These are phyloP conservation scores for Holocentrus rufus DNA, from an alignment of 2,797 vertebrate genomes.

Conservation along the genomic window DNA sequence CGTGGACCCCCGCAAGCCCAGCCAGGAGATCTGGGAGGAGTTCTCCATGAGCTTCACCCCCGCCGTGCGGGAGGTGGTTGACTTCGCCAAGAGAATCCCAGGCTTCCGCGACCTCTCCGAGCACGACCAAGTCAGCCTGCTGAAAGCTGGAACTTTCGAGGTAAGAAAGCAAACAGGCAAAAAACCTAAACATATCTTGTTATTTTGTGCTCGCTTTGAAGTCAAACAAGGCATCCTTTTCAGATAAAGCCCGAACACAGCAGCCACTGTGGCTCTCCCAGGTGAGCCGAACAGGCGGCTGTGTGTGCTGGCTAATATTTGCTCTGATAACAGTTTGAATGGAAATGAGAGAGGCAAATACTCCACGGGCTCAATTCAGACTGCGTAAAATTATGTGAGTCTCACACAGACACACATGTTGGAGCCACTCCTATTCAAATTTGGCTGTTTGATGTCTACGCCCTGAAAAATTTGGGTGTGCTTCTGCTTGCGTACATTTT, in stretches of 20 bases:
- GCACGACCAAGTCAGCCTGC: slow-evolving; percentile 95
- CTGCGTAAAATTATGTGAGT: neutral
- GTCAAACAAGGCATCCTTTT: neutral
- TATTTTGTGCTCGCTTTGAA: slow-evolving; percentile 28
- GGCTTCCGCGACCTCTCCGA: slow-evolving; percentile 95
- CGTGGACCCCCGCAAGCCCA: slow-evolving; percentile 91
- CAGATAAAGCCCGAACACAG: slow-evolving; percentile 10
- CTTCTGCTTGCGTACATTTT: neutral
- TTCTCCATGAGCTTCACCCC: slow-evolving; percentile 98
- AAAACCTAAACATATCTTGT: neutral
- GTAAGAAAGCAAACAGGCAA: slow-evolving; percentile 73
- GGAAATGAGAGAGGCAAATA: slow-evolving; percentile 22
- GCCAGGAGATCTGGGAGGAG: slow-evolving; percentile 98
- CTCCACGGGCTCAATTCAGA: neutral
- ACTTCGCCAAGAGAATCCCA: slow-evolving; percentile 96
- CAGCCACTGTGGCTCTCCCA: slow-evolving; percentile 9
- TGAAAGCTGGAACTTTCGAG: slow-evolving; percentile 98
- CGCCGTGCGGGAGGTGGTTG: slow-evolving; percentile 96
- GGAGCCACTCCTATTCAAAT: neutral
- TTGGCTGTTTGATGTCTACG: too few relatives aligned
- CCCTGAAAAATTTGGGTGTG: too few relatives aligned
- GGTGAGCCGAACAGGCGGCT: slow-evolving; percentile 21
- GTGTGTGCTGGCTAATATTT: slow-evolving; percentile 42
- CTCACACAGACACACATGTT: neutral
- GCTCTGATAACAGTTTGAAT: slow-evolving; percentile 42